Evolutionary conservation across 2,888 invertebrate species (phyloP), one percentile per base, ranked within the genome.

Genomic region (Oscheius sp.): DNA sequence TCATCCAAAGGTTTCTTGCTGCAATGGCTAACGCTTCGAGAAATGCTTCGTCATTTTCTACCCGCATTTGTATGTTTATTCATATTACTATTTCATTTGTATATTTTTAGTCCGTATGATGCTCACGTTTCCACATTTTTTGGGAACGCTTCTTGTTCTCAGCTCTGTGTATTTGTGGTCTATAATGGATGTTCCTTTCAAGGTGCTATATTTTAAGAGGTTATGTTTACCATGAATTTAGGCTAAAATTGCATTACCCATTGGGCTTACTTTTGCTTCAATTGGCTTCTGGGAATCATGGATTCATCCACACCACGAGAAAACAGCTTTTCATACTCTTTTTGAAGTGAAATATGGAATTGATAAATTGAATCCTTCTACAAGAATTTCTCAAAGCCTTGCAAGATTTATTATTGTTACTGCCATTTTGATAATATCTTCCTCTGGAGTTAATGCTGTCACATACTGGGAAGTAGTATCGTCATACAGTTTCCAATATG

Each of bases 251-350:
- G 64, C 79, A 9, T 76, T 86, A 2, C 84, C 85, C 0, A 49
- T 79, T 25, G 85, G 81, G 13, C 59, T 86, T 43, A 27, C 83
- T 21, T 76, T 83, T 53, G 78, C 80, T 5, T 80, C 84, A 0
- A 63, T 86, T 63, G 86, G 86, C 29, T 84, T 83, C 64, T 86
- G 86, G 86, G 86, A 86, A 59, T 81, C 82, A 9, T 86, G 86
- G 86, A 77, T 86, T 27, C 79, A 79, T 63, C 76, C 79, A 6
- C 76, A 76, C 13, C 84, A 85, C 61, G 78, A 82, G 27, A 78
- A 76, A 52, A 85, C 86, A 5, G 45, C 72, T 23, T 85, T 84
- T 71, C 79, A 85, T 55, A 74, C 80, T 59, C 72, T 85, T 7
- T 84, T 84, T 63, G 70, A 83, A 73, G 70, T 83, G 27, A 87